Evolutionary conservation across 2,113 vertebrate genomes (phyloP), one percentile per base, ranked within the genome.

Genomic region (Pteronura brasiliensis): DNA sequence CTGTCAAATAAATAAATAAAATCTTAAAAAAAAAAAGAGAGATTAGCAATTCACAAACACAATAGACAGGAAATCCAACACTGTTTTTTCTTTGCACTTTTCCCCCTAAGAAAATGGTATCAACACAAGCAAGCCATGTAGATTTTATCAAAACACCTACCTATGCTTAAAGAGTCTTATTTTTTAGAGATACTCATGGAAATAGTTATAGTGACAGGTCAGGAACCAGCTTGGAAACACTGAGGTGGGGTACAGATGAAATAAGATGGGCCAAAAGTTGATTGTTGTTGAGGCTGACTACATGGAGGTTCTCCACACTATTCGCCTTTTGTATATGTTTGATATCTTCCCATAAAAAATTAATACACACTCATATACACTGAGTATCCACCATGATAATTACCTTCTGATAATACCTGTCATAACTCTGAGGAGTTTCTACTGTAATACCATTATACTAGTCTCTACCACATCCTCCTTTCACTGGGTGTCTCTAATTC

Each of bases 91-190:
- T 74, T 92, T 96, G 59, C 57, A 90, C 67, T 63, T 96, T 94
- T 11, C 65, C 76, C 71, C 91, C 87, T 44, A 71, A 92, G 65
- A 29, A 82, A 95, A 92, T 47, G 29, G 6, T 27, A 92, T 21
- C 29, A 13, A 79, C 21, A 79, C 39, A 6, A 85, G 67, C 29
- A 67, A 88, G 18, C 7, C 42, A 47, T 17, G 7, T 4, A 71
- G 49, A 95, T 80, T 82, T 87, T 76, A 89, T 67, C 87, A 82
- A 90, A 96, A 90, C 61, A 93, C 34, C 69, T 27, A 71, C 8
- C 34, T 59, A 84, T 36, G 31, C 36, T 88, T 85, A 81, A 17
- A 90, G 25, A 49, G 47, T 67, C 63, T 57, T 61, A 67, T 71
- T 77, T 96, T 63, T 61, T 76, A 76, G 44, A 85, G 17, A 63